Conservation (phyloP, 2,113 vertebrate species). For the Pluvianellus socialis region DNA sequence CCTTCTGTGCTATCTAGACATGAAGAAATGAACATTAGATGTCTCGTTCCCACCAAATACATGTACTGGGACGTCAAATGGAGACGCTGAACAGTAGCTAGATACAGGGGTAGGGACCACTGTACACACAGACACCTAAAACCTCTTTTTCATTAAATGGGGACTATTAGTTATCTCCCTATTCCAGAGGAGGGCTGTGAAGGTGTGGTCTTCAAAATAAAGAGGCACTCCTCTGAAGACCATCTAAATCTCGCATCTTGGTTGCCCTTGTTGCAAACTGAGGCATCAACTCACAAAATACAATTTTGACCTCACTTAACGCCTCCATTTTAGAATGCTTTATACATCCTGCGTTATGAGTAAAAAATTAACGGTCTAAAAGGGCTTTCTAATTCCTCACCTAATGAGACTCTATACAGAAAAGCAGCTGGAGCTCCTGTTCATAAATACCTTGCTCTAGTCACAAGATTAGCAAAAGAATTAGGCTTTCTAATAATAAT, state of each 20-base stretch:
- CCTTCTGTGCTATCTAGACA: background rate
- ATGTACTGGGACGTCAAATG: background rate
- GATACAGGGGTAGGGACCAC: background rate
- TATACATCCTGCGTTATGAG: background rate
- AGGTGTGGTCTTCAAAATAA: background rate
- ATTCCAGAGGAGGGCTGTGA: background rate
- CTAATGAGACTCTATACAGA: background rate
- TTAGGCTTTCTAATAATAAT: background rate
- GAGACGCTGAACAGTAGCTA: background rate
- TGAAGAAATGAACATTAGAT: background rate
- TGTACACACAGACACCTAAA: background rate
- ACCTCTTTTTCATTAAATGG: background rate
- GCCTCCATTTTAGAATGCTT: background rate
- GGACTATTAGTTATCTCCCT: background rate
- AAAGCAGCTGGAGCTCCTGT: constrained; percentile 16
- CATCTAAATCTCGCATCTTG: background rate
- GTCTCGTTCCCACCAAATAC: background rate
- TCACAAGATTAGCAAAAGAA: constrained; percentile 38
- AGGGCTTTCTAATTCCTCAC: background rate
- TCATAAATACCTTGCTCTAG: constrained; percentile 26
- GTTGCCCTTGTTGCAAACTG: background rate
- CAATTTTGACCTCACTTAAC: background rate
- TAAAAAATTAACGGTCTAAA: background rate
- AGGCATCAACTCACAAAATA: background rate
- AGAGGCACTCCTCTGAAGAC: background rate